A percentile compares a stretch with the other conserved stretches of the same genome.
phyloP scores from a whole-genome alignment of 2,113 vertebrate species.

The Hystrix cristata region DNA sequence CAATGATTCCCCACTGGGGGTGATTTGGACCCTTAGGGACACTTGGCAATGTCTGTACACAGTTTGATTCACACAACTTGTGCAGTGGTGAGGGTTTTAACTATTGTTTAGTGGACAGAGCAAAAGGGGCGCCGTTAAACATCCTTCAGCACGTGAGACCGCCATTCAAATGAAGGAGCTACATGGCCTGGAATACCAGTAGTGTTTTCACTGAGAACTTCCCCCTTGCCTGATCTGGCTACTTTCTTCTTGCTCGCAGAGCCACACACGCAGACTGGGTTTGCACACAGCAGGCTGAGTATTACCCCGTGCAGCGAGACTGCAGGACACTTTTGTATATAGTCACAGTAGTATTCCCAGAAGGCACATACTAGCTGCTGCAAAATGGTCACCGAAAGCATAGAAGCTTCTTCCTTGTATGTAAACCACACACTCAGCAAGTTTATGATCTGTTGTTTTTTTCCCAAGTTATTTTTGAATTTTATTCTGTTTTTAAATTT shows the following conservation, averaged over 20 bases:
- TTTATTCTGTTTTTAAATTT: too few relatives aligned
- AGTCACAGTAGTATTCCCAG: not conserved
- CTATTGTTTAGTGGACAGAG: not conserved
- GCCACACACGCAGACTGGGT: not conserved
- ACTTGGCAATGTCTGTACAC: not conserved
- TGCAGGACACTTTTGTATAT: not conserved
- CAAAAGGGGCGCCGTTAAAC: not conserved
- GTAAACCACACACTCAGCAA: not conserved
- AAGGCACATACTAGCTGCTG: not conserved
- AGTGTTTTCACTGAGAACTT: not conserved
- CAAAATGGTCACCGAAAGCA: not conserved
- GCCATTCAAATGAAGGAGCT: not conserved
- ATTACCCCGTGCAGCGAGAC: not conserved
- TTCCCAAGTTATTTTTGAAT: too few relatives aligned
- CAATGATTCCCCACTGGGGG: not conserved
- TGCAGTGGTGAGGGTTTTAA: not conserved
- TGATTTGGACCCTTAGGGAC: not conserved
- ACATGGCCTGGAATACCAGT: fast-evolving
- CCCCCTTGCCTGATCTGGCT: not conserved
- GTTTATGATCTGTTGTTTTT: not conserved
- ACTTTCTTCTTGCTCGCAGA: not conserved
- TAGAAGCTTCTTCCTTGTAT: not conserved
- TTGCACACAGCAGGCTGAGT: not conserved
- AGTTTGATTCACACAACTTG: not conserved
- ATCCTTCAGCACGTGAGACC: not conserved